A percentile compares a stretch with the other conserved stretches of the same genome.
phyloP scores from a whole-genome alignment of 2,888 invertebrate genomes.

The Pinctada fucata region DNA sequence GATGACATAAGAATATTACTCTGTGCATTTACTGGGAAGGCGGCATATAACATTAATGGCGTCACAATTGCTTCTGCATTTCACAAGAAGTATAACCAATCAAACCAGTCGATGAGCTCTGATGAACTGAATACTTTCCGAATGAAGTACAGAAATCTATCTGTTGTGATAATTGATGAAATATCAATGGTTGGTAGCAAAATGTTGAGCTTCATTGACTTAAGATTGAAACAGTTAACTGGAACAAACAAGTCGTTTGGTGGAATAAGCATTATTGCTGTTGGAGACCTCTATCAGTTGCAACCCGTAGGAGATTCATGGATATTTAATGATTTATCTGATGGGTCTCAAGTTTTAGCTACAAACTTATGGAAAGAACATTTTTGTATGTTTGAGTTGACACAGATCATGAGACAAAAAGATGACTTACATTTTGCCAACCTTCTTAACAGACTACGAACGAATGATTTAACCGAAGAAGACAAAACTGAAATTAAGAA shows the following conservation, averaged over 20 bases:
- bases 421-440: slow-evolving; percentile 49
- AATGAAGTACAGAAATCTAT: slow-evolving; percentile 46
- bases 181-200: slow-evolving; percentile 50
- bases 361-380: slow-evolving; percentile 49
- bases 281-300: slow-evolving; percentile 52
- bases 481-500: slow-evolving; percentile 32
- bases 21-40: slow-evolving; percentile 47
- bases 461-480: slow-evolving; percentile 35
- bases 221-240: slow-evolving; percentile 45
- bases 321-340: slow-evolving; percentile 45
- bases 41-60: slow-evolving; percentile 46
- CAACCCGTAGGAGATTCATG: slow-evolving; percentile 45
- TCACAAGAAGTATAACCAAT: slow-evolving; percentile 36
- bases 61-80: slow-evolving; percentile 44
- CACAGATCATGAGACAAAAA: slow-evolving; percentile 49
- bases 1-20: slow-evolving; percentile 43
- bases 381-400: slow-evolving; percentile 48
- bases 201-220: slow-evolving; percentile 41
- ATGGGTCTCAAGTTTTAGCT: slow-evolving; percentile 35
- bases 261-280: slow-evolving; percentile 49
- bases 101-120: slow-evolving; percentile 33
- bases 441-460: slow-evolving; percentile 44
- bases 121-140: slow-evolving; percentile 46
- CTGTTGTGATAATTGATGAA: slow-evolving; percentile 50
- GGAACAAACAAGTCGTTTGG: slow-evolving; percentile 47